Base-by-base conservation (phyloP, 2,888 invertebrate species). In the Phengaris arion region DNA sequence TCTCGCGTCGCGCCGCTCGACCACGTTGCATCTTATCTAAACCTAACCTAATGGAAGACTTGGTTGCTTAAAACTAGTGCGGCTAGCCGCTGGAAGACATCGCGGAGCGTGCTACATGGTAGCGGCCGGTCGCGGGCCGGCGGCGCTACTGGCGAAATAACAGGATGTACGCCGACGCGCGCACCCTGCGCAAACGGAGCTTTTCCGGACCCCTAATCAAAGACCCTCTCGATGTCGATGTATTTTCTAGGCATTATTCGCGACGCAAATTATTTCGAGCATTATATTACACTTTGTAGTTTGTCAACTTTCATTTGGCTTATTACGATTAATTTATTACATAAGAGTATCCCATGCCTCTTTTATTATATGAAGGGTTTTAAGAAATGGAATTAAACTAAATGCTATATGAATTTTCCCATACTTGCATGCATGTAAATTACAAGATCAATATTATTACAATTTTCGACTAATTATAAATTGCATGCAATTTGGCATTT, bases 11-110 rank as follows among this genome's bases (percentile, higher is more conserved):
- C 90, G 90, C 83, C 84, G 87, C 94, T 86, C 90, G 90, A 80
- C 91, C 91, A 84, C 91, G 87, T 84, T 90, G 89, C 93, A 92
- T 92, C 86, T 88, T 92, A 89, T 78, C 55, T 81, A 82, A 85
- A 76, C 76, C 70, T 74, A 74, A 82, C 76, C 89, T 91, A 91
- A 83, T 94, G 94, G 94, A 94, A 94, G 94, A 94, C 94, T 93
- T 90, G 86, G 86, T 94, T 94, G 84, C 93, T 91, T 91, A 89
- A 81, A 77, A 75, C 84, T 87, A 89, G 86, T 84, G 87, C 89
- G 87, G 87, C 81, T 80, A 72, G 55, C 87, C 88, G 86, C 84
- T 90, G 92, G 92, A 92, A 92, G 92, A 92, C 91, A 83, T 83
- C 83, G 83, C 80, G 85, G 85, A 85, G 85, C 83, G 83, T 81